Evolutionary conservation across 2,113 vertebrate genomes (phyloP), one percentile per base, ranked within the genome.

Genomic region (Thunnus thynnus): DNA sequence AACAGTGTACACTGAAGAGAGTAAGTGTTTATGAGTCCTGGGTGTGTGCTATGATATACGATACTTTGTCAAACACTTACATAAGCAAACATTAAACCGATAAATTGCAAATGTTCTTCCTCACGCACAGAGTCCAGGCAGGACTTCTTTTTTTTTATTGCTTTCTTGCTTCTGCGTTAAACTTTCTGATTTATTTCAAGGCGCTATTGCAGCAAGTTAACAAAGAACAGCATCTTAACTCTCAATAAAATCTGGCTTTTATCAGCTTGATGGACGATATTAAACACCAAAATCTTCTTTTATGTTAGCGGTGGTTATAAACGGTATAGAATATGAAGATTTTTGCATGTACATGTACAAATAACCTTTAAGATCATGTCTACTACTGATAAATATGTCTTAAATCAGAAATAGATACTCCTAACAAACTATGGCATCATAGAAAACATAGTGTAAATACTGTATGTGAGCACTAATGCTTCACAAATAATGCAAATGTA

Each of bases 31-130:
- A 61, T 13, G 52, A 25, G 9, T 47, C 27, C 20, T 41, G 54
- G 48, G 30, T 78, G 0, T 58, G 25, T 64, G 55, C 48, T 14
- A 2, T 50, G 36, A 41, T 41, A 41, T 41, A 41, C 7, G 32
- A 13, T 52, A 12, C 22, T 0, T 51, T 61, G 61, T 85, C 50
- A 2, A 41, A 64, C 55, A 62, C 32, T 47, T 7, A 14, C 36
- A 22, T 41, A 60, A 86, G 58, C 69, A 72, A 80, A 88, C 80
- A 71, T 44, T 22, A n/a, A 54, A 36, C 66, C 4, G 16, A 79
- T 61, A 44, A 82, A 74, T 60, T 60, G 2, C 66, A 80, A 62
- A 76, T 75, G 44, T 72, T 73, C 3, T 27, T 55, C n/a, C 17
- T 65, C 56, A 65, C 16, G 9, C 25, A 58, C 13, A 20, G 30